Evolutionary conservation across 2,888 invertebrate species (phyloP).

Genomic region (Drosophila crucigera): DNA sequence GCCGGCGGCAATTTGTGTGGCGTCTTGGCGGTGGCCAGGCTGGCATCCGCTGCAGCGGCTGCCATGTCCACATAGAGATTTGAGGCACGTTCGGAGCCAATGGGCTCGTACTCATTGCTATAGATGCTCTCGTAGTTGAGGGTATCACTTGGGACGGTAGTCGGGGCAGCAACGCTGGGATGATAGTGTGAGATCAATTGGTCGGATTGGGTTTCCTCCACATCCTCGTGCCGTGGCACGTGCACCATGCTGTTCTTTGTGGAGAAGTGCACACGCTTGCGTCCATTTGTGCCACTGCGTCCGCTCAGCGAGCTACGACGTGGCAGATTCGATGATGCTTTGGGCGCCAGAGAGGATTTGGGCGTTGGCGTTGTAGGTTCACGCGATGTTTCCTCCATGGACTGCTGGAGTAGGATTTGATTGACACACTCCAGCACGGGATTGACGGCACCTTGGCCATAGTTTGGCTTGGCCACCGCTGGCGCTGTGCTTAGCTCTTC

Average conservation of each 20-base stretch:
- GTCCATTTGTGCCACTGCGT: constrained; percentile 67
- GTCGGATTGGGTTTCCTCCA: constrained; percentile 50
- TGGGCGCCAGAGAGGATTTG: constrained; percentile 51
- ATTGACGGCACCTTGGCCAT: constrained; percentile 89
- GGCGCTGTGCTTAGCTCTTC: constrained; percentile 86
- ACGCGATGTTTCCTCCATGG: constrained; percentile 86
- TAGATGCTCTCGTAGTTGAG: constrained; percentile 88
- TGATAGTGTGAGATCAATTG: constrained; percentile 68
- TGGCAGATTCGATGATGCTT: constrained; percentile 54
- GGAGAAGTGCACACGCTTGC: constrained; percentile 88
- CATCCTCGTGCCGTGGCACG: constrained; percentile 83
- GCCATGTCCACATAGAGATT: constrained; percentile 90
- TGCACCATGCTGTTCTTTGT: constrained; percentile 88
- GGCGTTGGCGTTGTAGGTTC: constrained; percentile 49
- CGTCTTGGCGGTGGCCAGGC: constrained; percentile 69
- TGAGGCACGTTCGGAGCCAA: constrained; percentile 85
- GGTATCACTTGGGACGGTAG: constrained; percentile 77
- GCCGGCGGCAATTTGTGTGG: constrained; percentile 87
- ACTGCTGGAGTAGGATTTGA: constrained; percentile 92
- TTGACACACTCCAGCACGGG: constrained; percentile 95
- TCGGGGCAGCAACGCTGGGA: constrained; percentile 44
- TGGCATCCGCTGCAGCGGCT: constrained; percentile 83
- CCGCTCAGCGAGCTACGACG: constrained; percentile 78
- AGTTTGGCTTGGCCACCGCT: constrained; percentile 72
- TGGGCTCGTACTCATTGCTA: constrained; percentile 91